phyloP scores from a whole-genome alignment of 2,113 vertebrate genomes.

The Telmatochromis sp. region DNA sequence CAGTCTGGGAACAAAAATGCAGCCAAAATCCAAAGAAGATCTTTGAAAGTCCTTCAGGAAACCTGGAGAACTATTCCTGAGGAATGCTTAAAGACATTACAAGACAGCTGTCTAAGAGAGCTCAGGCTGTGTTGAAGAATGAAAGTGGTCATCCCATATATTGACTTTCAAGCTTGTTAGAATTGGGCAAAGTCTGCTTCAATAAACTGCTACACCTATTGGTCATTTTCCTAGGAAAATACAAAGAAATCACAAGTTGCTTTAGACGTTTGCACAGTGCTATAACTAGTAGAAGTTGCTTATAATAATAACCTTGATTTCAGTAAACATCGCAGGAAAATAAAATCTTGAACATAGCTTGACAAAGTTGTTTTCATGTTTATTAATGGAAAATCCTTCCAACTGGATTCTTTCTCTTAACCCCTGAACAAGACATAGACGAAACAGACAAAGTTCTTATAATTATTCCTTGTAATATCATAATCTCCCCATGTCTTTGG shows the following conservation, averaged over 20 bases:
- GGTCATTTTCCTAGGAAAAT: background rate
- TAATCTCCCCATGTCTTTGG: background rate
- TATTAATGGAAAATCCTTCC: background rate
- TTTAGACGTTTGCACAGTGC: background rate
- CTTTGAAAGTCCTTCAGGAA: background rate
- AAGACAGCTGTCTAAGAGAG: background rate
- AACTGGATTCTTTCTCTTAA: background rate
- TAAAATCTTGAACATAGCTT: background rate
- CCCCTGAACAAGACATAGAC: background rate
- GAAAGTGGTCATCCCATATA: background rate
- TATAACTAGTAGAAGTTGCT: background rate
- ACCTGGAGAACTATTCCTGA: background rate
- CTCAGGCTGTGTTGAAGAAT: background rate
- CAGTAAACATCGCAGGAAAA: background rate
- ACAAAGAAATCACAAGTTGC: background rate
- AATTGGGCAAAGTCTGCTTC: background rate
- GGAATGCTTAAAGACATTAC: background rate
- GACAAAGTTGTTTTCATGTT: background rate
- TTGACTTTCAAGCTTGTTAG: background rate
- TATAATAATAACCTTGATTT: background rate
- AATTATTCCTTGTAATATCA: background rate
- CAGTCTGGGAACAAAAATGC: background rate
- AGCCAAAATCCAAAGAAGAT: background rate
- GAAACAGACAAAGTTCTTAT: background rate
- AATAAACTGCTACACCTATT: background rate